Evolutionary conservation across 2,888 invertebrate genomes (phyloP).

Genomic region (Chalcosyrphus nemorum): DNA sequence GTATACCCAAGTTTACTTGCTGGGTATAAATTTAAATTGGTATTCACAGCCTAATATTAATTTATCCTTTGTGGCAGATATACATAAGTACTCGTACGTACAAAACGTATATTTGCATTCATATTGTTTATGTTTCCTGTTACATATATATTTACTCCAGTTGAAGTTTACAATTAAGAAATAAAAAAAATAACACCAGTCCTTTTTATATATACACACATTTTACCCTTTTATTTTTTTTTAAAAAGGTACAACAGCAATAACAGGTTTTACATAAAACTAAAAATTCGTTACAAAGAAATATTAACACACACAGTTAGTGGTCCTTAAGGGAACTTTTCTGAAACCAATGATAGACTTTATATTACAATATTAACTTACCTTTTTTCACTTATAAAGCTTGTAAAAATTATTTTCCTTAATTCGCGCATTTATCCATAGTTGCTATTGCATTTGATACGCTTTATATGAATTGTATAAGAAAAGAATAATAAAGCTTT

Average conservation of each 20-base stretch:
- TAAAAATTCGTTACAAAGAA: constrained; percentile 55
- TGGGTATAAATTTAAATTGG: no score
- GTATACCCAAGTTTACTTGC: no score
- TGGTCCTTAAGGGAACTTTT: constrained; percentile 88
- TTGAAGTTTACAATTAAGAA: constrained; percentile 10
- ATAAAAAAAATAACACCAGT: constrained; percentile 34
- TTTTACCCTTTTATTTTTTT: constrained; percentile 28
- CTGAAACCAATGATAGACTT: constrained; percentile 84
- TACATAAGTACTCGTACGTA: neutral
- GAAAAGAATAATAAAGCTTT: neutral
- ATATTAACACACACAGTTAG: constrained; percentile 82
- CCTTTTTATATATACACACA: constrained; percentile 47
- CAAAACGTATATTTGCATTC: constrained; percentile 38
- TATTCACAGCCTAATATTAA: no score
- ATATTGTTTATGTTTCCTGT: constrained; percentile 51
- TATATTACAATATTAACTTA: constrained; percentile 25
- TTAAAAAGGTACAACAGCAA: constrained; percentile 70
- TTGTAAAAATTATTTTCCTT: constrained; percentile 59
- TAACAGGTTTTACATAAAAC: constrained; percentile 69
- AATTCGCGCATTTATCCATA: constrained; percentile 61
- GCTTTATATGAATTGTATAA: constrained; percentile 13
- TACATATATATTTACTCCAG: constrained; percentile 45
- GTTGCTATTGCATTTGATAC: no score
- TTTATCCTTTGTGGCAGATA: no score
- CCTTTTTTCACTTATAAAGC: constrained; percentile 41